Conservation (phyloP, 2,797 vertebrate species). For the Myripristis murdjan region DNA sequence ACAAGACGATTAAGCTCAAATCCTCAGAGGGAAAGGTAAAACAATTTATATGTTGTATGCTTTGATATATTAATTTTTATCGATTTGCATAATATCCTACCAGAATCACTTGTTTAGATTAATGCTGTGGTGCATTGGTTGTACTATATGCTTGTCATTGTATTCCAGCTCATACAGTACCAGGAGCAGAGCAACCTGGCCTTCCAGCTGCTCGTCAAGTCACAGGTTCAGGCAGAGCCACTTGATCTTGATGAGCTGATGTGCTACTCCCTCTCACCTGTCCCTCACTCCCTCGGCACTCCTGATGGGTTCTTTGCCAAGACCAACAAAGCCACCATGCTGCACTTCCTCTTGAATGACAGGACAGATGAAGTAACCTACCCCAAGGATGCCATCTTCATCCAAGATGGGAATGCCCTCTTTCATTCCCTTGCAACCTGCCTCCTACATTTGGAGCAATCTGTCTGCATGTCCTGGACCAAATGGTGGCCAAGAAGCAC, state of each 20-base stretch:
- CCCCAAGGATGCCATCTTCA: constrained; percentile 13
- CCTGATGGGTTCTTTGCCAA: constrained; percentile 13
- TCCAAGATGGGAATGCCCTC: constrained; percentile 19
- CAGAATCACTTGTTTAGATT: constrained; percentile 1
- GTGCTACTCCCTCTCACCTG: constrained; percentile 24
- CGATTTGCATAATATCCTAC: constrained; percentile 9
- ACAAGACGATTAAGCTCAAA: constrained; percentile 7
- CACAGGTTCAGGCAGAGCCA: constrained; percentile 4
- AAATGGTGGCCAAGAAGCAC: constrained; percentile 20
- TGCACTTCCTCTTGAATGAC: constrained; percentile 17
- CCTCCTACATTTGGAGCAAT: constrained; percentile 2
- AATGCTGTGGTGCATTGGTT: background rate
- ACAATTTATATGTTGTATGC: constrained; percentile 11
- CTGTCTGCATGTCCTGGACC: constrained; percentile 15
- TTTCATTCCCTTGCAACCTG: constrained; percentile 19
- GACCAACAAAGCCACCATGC: constrained; percentile 15
- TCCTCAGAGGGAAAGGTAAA: constrained; percentile 10
- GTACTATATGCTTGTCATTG: background rate
- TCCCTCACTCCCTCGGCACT: constrained; percentile 17
- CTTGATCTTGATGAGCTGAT: too few species aligned
- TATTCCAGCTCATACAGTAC: constrained; percentile 5
- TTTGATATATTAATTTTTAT: constrained; percentile 13
- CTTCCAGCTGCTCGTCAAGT: constrained; percentile 14
- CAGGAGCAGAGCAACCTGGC: constrained; percentile 17
- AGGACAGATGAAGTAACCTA: constrained; percentile 14